phyloP scores from a whole-genome alignment of 2,888 invertebrate genomes.

The Thereva unica region DNA sequence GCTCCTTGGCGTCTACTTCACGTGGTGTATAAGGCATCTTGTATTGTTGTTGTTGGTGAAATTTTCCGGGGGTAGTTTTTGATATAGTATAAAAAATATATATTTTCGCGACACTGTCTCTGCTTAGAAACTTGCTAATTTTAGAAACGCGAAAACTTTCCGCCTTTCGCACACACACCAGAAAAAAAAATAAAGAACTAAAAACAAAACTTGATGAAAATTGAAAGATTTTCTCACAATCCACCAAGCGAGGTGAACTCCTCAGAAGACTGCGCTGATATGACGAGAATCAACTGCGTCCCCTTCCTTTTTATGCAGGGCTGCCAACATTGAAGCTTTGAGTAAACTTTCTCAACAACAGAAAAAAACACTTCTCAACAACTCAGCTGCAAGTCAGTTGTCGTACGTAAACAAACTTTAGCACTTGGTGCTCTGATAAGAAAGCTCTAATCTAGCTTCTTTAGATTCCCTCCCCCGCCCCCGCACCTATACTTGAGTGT shows the following conservation, averaged over 20 bases:
- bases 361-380: not conserved
- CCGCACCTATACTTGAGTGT: too few relatives aligned
- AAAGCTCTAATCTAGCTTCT: constrained; percentile 10
- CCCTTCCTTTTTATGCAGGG: too few relatives aligned
- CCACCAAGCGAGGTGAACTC: too few relatives aligned
- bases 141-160: too few relatives aligned
- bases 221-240: too few relatives aligned
- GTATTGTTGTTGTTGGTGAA: not conserved
- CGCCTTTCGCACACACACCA: too few relatives aligned
- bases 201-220: too few relatives aligned
- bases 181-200: too few relatives aligned
- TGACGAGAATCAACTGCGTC: too few relatives aligned
- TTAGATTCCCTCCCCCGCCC: not conserved
- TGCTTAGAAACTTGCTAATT: not conserved
- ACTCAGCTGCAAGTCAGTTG: not conserved
- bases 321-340: too few relatives aligned
- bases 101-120: not conserved
- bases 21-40: constrained; percentile 37
- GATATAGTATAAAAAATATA: constrained; percentile 5
- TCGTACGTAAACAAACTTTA: not conserved
- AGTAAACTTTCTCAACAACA: too few relatives aligned
- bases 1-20: constrained; percentile 59
- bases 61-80: not conserved
- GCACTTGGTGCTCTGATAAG: constrained; percentile 19
- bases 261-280: too few relatives aligned